Conservation (phyloP, 2,888 invertebrate species). For the Eumacrocentrus americanus region DNA sequence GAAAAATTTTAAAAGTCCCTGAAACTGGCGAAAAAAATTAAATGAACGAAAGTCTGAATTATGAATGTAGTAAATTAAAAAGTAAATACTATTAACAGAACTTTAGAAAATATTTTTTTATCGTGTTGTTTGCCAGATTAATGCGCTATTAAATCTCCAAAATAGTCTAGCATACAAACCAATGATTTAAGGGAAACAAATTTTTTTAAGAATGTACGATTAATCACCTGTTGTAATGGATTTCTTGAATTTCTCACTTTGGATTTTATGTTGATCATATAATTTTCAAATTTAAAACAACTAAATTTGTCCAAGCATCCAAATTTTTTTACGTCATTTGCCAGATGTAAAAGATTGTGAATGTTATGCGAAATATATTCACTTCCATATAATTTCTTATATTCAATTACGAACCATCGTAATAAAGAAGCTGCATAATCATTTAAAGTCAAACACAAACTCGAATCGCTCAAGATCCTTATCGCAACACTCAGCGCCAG, state of each 20-base stretch:
- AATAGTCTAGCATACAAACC: too few relatives aligned
- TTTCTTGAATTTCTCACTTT: constrained; percentile 8
- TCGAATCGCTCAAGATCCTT: constrained; percentile 11
- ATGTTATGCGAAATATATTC: constrained; percentile 4
- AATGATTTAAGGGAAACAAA: too few relatives aligned
- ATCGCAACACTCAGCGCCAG: constrained; percentile 9
- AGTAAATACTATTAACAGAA: too few relatives aligned
- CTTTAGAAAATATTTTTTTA: too few relatives aligned
- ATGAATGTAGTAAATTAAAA: too few relatives aligned
- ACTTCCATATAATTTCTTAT: neutral
- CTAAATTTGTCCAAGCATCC: constrained; percentile 9
- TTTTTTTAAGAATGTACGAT: too few relatives aligned
- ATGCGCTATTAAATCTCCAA: too few relatives aligned
- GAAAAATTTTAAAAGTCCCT: too few relatives aligned
- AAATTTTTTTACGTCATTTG: constrained; percentile 5
- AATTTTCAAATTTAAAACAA: constrained; percentile 15
- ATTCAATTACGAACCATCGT: constrained; percentile 12
- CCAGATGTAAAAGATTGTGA: constrained; percentile 6
- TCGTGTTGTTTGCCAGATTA: too few relatives aligned
- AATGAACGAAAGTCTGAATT: too few relatives aligned
- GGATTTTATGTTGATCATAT: neutral
- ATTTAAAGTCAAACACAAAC: neutral
- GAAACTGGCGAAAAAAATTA: too few relatives aligned
- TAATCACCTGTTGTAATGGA: constrained; percentile 9
- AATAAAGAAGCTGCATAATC: constrained; percentile 13